Conservation (phyloP, 2,797 vertebrate genomes). For the Pterois miles region DNA sequence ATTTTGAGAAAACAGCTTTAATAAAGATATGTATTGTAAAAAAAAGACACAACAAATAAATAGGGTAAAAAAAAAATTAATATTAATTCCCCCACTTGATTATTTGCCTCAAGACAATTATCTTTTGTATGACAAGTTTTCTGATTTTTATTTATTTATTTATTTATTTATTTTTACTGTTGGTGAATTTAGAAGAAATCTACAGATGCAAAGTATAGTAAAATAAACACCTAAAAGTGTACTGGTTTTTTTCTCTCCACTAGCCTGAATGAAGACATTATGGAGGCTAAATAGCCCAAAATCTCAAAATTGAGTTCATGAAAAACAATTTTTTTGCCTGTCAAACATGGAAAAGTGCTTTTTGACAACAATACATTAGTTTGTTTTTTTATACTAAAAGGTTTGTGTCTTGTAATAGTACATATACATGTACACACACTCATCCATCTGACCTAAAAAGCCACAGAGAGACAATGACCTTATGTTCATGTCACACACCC, state of each 20-base stretch:
- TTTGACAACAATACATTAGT: not conserved
- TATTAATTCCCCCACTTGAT: too few species aligned
- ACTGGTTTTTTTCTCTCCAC: not conserved
- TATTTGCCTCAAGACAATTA: too few species aligned
- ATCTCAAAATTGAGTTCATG: not conserved
- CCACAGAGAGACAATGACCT: slow-evolving; percentile 4
- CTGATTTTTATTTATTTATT: too few species aligned
- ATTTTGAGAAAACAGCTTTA: too few species aligned
- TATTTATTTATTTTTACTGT: too few species aligned
- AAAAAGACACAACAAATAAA: too few species aligned
- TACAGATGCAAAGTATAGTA: not conserved
- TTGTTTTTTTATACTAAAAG: not conserved
- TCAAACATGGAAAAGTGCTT: not conserved
- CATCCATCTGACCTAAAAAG: slow-evolving; percentile 7
- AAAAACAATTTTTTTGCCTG: not conserved
- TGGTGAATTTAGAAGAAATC: not conserved
- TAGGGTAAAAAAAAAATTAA: too few species aligned
- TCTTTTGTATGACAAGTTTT: too few species aligned
- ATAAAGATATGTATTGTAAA: too few species aligned
- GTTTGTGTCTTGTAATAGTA: not conserved
- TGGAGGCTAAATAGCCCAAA: not conserved
- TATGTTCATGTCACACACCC: slow-evolving; percentile 18
- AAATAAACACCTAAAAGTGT: not conserved
- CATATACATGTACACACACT: not conserved
- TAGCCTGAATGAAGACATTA: not conserved